Evolutionary conservation across 1,140 invertebrate species (phyloP).

Genomic region (Drosophila biarmipes): DNA sequence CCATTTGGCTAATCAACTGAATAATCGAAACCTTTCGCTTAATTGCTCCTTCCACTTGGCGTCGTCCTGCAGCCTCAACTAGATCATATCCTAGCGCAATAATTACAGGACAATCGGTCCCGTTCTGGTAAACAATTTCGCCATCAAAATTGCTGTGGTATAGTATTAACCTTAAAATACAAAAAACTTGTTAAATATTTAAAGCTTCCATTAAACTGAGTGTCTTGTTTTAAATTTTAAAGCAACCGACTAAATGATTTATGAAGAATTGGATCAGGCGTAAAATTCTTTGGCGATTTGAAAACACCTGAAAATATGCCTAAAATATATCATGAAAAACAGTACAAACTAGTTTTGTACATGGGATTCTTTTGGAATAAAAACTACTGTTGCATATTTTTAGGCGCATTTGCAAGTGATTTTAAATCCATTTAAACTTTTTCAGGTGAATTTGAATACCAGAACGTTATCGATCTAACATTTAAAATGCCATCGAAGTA

Average conservation of each 20-base stretch:
- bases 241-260: not conserved
- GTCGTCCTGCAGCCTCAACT: constrained; percentile 28
- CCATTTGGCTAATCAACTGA: constrained; percentile 49
- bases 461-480: constrained; percentile 38
- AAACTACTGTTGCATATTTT: not conserved
- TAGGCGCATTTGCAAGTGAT: not conserved
- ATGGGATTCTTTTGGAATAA: not conserved
- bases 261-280: not conserved
- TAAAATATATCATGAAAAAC: not conserved
- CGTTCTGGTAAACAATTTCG: constrained; percentile 28
- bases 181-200: not conserved
- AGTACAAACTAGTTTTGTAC: constrained; percentile 4
- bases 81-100: constrained; percentile 31
- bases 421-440: not conserved
- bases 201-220: not conserved
- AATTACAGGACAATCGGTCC: constrained; percentile 34
- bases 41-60: constrained; percentile 26
- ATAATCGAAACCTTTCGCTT: constrained; percentile 49
- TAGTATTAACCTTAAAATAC: not conserved
- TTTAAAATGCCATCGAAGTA: constrained; percentile 71
- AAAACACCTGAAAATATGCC: not conserved
- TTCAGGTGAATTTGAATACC: not conserved
- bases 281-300: not conserved
- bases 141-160: no score
- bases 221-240: not conserved